Evolutionary conservation across 2,888 invertebrate genomes (phyloP).

Genomic region (Ichneumon xanthorius): DNA sequence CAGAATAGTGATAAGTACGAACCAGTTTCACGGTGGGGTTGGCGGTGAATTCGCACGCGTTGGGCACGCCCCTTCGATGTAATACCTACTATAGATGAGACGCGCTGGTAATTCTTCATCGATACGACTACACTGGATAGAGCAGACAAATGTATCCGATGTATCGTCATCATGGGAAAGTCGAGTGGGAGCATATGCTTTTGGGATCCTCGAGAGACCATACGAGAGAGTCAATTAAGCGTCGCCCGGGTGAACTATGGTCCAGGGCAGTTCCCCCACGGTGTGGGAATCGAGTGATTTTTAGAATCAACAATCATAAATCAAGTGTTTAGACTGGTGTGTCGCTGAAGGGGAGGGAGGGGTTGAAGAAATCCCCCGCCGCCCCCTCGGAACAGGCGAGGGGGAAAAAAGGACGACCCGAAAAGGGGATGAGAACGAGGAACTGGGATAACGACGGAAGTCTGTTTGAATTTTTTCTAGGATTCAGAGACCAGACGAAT

Average conservation of each 20-base stretch:
- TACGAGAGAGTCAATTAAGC: conserved; percentile 75
- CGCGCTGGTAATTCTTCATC: conserved; percentile 53
- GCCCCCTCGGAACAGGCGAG: conserved; percentile 27
- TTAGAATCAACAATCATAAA: conserved; percentile 81
- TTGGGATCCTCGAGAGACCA: conserved; percentile 48
- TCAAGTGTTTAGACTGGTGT: conserved; percentile 74
- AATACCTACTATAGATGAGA: conserved; percentile 44
- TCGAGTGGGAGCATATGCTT: conserved; percentile 79
- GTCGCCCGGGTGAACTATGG: conserved; percentile 48
- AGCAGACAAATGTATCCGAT: conserved; percentile 1
- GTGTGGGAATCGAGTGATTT: conserved; percentile 81
- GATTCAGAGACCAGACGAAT: neutral
- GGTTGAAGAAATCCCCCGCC: conserved; percentile 37
- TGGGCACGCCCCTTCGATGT: conserved; percentile 64
- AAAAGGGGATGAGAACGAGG: neutral
- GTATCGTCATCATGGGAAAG: conserved; percentile 76
- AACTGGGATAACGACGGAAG: neutral
- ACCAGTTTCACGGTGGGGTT: conserved; percentile 38
- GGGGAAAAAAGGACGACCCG: conserved; percentile 12
- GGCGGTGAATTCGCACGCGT: conserved; percentile 38
- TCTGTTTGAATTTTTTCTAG: neutral
- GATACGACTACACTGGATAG: conserved; percentile 38
- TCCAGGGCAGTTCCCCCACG: conserved; percentile 36
- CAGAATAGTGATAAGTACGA: conserved; percentile 13
- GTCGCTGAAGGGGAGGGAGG: conserved; percentile 21